Evolutionary conservation across 2,888 invertebrate genomes (phyloP).

Genomic region (Tillus elongatus): DNA sequence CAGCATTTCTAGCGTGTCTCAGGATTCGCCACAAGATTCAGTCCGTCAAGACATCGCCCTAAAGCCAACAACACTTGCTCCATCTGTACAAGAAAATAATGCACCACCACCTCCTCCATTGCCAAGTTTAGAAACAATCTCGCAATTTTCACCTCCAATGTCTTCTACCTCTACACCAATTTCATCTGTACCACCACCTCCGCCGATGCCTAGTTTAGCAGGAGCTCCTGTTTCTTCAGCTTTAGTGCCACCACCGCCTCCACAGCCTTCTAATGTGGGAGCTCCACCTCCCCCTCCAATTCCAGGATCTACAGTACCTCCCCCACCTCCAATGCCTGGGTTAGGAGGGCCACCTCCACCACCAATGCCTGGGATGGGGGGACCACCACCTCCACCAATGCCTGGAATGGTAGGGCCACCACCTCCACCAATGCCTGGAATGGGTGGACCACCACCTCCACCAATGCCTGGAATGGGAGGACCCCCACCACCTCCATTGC

Average conservation of each 20-base stretch:
- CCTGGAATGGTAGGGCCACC: slow-evolving; percentile 29
- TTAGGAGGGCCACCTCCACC: slow-evolving; percentile 19
- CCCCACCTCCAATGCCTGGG: slow-evolving; percentile 20
- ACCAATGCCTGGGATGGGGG: slow-evolving; percentile 15
- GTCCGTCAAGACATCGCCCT: too few species aligned
- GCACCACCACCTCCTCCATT: slow-evolving; percentile 23
- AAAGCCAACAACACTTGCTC: too few species aligned
- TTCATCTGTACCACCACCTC: slow-evolving; percentile 21
- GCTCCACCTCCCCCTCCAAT: slow-evolving; percentile 23
- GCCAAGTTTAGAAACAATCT: slow-evolving; percentile 12
- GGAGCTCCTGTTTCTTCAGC: slow-evolving; percentile 8
- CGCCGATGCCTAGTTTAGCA: slow-evolving; percentile 15
- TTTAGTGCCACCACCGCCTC: slow-evolving; percentile 17
- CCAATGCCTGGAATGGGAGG: slow-evolving; percentile 27
- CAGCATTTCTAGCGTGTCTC: not conserved
- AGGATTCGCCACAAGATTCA: not conserved
- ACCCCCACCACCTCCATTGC: slow-evolving; percentile 33
- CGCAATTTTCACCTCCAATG: slow-evolving; percentile 16
- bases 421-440: slow-evolving; percentile 34
- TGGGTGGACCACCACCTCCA: slow-evolving; percentile 31
- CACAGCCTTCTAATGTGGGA: too few species aligned
- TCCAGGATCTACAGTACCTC: slow-evolving; percentile 14
- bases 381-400: slow-evolving; percentile 37
- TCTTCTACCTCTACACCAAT: slow-evolving; percentile 17
- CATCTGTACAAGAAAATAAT: slow-evolving; percentile 23